Evolutionary conservation across 2,113 vertebrate species (phyloP).

Genomic region (Platysteira castanea): DNA sequence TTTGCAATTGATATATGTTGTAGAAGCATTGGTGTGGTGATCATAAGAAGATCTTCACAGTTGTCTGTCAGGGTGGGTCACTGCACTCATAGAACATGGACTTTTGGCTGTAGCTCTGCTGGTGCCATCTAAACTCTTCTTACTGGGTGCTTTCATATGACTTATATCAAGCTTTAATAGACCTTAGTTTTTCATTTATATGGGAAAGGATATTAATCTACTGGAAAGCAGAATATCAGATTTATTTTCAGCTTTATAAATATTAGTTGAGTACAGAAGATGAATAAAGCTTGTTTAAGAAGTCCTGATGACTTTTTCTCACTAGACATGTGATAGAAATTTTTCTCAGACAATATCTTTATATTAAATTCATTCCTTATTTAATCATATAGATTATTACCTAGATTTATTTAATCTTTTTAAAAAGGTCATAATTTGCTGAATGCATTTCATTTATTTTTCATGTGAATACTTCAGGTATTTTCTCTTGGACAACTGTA

Average conservation of each 20-base stretch:
- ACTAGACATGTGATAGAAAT: accelerated
- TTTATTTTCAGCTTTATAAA: neutral
- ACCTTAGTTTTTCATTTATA: neutral
- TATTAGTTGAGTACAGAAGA: neutral
- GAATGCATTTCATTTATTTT: neutral
- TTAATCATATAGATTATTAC: neutral
- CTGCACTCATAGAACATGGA: neutral
- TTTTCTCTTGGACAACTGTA: neutral
- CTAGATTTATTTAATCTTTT: neutral
- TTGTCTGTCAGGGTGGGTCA: neutral
- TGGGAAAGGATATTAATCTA: neutral
- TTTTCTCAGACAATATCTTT: neutral
- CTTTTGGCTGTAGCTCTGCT: neutral
- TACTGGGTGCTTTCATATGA: neutral
- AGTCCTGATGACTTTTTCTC: neutral
- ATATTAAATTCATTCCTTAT: neutral
- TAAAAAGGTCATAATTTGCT: accelerated
- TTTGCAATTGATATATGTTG: neutral
- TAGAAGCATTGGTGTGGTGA: neutral
- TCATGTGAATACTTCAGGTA: neutral
- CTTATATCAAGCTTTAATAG: neutral
- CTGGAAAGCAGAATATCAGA: neutral
- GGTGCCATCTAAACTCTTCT: neutral
- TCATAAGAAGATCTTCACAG: neutral
- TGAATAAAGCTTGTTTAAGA: accelerated